Percentiles rank a stretch among this genome's conserved stretches.
Evolutionary conservation across 2,888 invertebrate genomes (phyloP).

Genomic region (Andrena bucephala): DNA sequence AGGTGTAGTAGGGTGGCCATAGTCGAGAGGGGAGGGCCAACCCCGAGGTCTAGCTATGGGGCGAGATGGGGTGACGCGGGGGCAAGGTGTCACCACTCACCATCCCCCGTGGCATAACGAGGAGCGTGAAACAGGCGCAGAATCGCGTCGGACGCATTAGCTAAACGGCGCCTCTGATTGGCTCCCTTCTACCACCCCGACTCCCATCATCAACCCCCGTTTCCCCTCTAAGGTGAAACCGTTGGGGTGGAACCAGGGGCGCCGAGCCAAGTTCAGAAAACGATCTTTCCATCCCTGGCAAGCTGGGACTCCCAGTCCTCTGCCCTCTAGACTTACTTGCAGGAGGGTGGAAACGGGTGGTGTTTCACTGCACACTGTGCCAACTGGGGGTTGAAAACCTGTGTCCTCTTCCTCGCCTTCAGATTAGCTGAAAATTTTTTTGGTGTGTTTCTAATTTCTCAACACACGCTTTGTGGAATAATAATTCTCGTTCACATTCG

Average conservation of each 20-base stretch:
- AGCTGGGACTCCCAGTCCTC: neutral
- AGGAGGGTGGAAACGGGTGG: neutral
- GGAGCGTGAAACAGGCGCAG: constrained; percentile 58
- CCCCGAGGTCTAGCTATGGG: constrained; percentile 16
- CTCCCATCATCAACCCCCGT: constrained; percentile 36
- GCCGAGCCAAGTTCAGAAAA: constrained; percentile 23
- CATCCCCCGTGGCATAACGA: constrained; percentile 62
- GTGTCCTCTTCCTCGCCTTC: neutral
- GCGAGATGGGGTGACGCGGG: constrained; percentile 48
- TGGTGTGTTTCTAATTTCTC: too few species aligned
- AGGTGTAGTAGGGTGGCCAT: neutral
- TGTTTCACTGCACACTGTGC: neutral
- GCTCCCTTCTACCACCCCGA: constrained; percentile 55
- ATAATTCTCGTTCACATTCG: neutral
- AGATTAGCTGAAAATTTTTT: neutral
- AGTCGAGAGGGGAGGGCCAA: constrained; percentile 20
- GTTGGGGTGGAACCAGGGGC: constrained; percentile 32
- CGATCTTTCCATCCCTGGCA: constrained; percentile 19
- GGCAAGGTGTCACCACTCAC: constrained; percentile 40
- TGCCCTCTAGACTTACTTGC: neutral
- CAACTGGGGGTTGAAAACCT: neutral
- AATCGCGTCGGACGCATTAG: constrained; percentile 73
- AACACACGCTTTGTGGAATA: too few species aligned
- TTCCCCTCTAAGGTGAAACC: constrained; percentile 41
- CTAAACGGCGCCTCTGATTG: constrained; percentile 77